phyloP scores from a whole-genome alignment of 1,140 invertebrate species.

The Drosophila melanica region DNA sequence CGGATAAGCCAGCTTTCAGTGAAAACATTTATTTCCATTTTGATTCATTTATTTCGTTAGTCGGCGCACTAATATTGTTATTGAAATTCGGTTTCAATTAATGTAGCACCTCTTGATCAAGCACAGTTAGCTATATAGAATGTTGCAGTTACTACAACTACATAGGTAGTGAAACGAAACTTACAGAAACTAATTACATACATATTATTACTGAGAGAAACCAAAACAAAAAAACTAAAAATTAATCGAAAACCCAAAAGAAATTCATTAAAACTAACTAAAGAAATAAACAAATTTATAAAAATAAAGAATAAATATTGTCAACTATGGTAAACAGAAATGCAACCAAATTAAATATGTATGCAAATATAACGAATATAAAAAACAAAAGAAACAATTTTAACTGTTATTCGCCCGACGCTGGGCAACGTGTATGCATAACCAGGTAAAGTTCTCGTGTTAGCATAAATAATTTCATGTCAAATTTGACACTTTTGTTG shows the following conservation, averaged over 20 bases:
- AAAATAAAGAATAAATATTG: conserved; percentile 52
- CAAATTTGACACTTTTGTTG: conserved; percentile 76
- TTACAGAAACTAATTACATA: conserved; percentile 18
- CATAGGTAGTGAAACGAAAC: conserved; percentile 1
- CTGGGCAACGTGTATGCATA: conserved; percentile 5
- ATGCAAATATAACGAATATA: conserved; percentile 58
- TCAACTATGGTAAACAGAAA: conserved; percentile 42
- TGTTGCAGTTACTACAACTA: conserved; percentile 45
- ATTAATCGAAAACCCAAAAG: conserved; percentile 7
- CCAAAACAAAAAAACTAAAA: background rate
- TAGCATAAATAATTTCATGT: conserved; percentile 78
- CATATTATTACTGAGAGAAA: background rate
- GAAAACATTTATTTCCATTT: background rate
- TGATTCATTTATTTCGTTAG: background rate
- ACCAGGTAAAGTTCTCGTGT: conserved; percentile 52
- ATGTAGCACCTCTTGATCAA: conserved; percentile 42
- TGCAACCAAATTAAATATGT: conserved; percentile 55
- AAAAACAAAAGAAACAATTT: conserved; percentile 21
- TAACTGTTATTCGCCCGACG: conserved; percentile 22
- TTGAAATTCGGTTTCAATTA: conserved; percentile 27
- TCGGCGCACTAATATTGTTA: background rate
- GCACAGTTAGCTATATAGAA: conserved; percentile 43
- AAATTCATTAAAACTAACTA: conserved; percentile 33
- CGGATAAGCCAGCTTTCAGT: too few relatives aligned
- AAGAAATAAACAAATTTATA: conserved; percentile 35